These are phyloP conservation scores for Polypedilum pembai DNA, from an alignment of 1,140 invertebrate genomes.

Conservation along the genomic window DNA sequence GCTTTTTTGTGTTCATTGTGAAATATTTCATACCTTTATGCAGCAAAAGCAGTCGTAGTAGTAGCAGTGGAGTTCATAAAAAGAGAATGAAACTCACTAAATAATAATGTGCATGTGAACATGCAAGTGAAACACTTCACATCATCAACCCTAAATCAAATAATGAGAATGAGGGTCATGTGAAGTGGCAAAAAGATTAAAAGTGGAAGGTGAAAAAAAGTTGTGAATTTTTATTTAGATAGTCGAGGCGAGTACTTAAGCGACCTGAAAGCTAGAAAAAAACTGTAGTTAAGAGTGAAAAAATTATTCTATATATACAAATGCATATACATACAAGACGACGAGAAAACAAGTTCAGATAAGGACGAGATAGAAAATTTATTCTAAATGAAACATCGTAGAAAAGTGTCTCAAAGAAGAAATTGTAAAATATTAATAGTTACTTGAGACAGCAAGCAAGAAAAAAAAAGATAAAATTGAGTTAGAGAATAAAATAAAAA, in stretches of 20 bases:
- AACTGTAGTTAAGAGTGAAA: constrained; percentile 16
- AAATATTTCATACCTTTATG: not conserved
- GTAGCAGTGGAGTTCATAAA: not conserved
- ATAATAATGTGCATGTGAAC: not conserved
- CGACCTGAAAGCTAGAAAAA: constrained; percentile 9
- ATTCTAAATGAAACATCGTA: not conserved
- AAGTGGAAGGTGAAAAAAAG: too few relatives aligned
- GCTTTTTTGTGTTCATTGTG: too few relatives aligned
- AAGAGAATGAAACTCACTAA: too few relatives aligned
- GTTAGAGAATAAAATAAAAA: not conserved
- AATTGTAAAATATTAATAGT: not conserved
- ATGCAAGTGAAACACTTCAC: not conserved
- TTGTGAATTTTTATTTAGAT: not conserved
- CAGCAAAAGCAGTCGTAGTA: not conserved
- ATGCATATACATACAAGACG: not conserved
- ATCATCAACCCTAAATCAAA: not conserved
- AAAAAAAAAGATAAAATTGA: not conserved
- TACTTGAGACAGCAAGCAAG: not conserved
- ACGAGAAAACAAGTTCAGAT: not conserved
- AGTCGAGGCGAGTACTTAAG: not conserved
- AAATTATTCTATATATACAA: not conserved
- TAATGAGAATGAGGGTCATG: not conserved
- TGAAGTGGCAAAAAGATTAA: too few relatives aligned
- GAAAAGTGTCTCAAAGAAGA: not conserved
- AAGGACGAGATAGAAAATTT: not conserved